These are phyloP conservation scores for Sebastes flavidus DNA, from an alignment of 2,797 vertebrate genomes.

Conservation along the genomic window DNA sequence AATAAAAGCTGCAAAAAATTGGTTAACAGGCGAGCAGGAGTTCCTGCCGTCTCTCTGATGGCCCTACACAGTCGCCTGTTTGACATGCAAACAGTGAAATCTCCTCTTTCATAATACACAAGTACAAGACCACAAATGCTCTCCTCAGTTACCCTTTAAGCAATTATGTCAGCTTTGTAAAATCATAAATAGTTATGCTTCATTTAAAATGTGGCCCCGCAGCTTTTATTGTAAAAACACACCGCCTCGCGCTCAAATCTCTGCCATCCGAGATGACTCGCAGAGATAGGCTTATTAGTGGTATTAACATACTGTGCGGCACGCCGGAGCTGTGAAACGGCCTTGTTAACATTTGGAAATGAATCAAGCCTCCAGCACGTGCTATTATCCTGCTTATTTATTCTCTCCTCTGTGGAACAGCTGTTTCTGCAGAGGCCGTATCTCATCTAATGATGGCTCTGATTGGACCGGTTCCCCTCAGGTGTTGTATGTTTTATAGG, in stretches of 20 bases:
- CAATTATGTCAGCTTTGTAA: constrained; percentile 73
- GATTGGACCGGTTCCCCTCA: constrained; percentile 56
- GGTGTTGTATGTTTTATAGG: constrained; percentile 31
- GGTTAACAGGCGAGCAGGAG: constrained; percentile 64
- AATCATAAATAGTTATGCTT: constrained; percentile 73
- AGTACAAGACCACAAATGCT: constrained; percentile 48
- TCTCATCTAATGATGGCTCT: constrained; percentile 69
- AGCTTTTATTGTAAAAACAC: constrained; percentile 59
- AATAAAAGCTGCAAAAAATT: constrained; percentile 76
- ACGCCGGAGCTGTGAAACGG: constrained; percentile 67
- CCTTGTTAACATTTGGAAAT: constrained; percentile 81
- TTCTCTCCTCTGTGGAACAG: constrained; percentile 55
- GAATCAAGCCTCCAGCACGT: constrained; percentile 72
- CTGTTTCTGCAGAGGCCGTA: constrained; percentile 62
- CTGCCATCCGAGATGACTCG: constrained; percentile 69
- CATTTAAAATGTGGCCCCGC: constrained; percentile 73
- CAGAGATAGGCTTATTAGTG: constrained; percentile 78
- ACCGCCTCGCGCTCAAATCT: constrained; percentile 51
- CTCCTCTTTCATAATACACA: constrained; percentile 53
- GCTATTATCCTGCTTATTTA: constrained; percentile 70
- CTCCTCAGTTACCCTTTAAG: constrained; percentile 70
- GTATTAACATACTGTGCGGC: constrained; percentile 70
- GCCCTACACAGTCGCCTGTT: constrained; percentile 49
- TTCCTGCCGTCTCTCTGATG: constrained; percentile 47
- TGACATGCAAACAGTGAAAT: constrained; percentile 53